These are phyloP conservation scores for Empidonax alnorum DNA, from an alignment of 2,113 vertebrate genomes.

Conservation along the genomic window DNA sequence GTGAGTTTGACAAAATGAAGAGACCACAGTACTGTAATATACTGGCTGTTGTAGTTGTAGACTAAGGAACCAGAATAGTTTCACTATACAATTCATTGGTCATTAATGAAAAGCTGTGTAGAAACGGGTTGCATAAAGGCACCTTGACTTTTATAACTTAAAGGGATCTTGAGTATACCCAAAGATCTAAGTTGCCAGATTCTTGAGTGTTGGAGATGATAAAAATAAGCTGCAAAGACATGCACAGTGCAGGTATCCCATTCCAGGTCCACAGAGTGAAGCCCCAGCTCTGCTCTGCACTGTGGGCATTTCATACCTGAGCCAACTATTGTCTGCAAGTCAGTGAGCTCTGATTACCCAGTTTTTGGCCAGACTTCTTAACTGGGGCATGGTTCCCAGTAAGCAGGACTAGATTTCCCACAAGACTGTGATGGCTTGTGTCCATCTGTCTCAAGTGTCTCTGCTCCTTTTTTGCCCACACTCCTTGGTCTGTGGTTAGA, in stretches of 20 bases:
- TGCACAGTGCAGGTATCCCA: background rate
- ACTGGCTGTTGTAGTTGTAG: background rate
- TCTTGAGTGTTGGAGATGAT: background rate
- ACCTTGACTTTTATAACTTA: background rate
- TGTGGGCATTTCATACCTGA: background rate
- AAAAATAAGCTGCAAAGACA: background rate
- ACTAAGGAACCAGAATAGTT: background rate
- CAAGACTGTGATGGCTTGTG: background rate
- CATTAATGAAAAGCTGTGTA: background rate
- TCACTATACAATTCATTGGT: background rate
- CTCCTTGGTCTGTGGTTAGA: background rate
- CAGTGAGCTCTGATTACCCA: background rate
- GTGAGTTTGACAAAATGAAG: background rate
- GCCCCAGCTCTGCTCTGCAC: rapidly evolving
- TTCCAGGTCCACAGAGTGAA: background rate
- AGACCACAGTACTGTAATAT: background rate
- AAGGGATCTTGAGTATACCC: background rate
- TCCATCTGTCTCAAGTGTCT: background rate
- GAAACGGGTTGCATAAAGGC: background rate
- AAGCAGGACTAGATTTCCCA: background rate
- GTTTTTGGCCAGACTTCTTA: background rate
- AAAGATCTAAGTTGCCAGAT: background rate
- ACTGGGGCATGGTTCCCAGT: background rate
- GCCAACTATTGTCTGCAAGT: background rate
- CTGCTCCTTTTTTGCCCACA: background rate